These are phyloP conservation scores for Leptinotarsa peninsularis DNA, from an alignment of 2,888 invertebrate species.

Conservation along the genomic window DNA sequence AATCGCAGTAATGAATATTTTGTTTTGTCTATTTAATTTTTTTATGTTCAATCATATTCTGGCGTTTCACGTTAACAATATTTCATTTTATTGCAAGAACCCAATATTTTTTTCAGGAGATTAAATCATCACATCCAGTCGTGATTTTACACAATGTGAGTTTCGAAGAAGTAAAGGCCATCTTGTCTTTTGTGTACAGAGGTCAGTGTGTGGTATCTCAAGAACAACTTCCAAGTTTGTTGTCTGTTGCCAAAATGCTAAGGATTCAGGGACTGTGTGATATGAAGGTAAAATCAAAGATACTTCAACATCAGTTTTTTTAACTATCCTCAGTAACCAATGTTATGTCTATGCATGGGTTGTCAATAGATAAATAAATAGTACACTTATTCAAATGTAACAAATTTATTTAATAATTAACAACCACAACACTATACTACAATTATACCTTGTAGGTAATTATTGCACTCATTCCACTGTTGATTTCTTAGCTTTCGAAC, in stretches of 20 bases:
- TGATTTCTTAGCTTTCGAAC: too few relatives aligned
- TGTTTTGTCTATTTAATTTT: too few relatives aligned
- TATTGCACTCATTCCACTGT: too few relatives aligned
- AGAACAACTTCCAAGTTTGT: conserved; percentile 80
- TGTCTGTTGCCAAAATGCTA: conserved; percentile 82
- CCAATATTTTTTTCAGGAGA: conserved; percentile 68
- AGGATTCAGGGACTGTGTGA: conserved; percentile 87
- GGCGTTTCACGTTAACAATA: neutral
- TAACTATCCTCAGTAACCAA: too few relatives aligned
- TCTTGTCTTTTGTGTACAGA: conserved; percentile 89
- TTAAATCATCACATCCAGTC: conserved; percentile 77
- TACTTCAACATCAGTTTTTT: conserved; percentile 25
- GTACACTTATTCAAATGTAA: too few relatives aligned
- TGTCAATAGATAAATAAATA: too few relatives aligned
- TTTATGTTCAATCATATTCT: too few relatives aligned
- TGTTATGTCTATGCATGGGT: too few relatives aligned
- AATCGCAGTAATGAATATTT: too few relatives aligned
- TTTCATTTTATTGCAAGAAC: neutral
- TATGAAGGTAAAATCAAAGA: conserved; percentile 74
- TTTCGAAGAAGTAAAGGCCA: conserved; percentile 77
- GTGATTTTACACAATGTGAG: conserved; percentile 80
- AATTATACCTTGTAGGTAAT: too few relatives aligned
- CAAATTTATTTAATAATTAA: too few relatives aligned
- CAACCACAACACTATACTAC: too few relatives aligned
- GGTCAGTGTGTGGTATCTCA: conserved; percentile 89